Evolutionary conservation across 2,797 vertebrate genomes (phyloP).

Genomic region (Tauraco hartlaubi): DNA sequence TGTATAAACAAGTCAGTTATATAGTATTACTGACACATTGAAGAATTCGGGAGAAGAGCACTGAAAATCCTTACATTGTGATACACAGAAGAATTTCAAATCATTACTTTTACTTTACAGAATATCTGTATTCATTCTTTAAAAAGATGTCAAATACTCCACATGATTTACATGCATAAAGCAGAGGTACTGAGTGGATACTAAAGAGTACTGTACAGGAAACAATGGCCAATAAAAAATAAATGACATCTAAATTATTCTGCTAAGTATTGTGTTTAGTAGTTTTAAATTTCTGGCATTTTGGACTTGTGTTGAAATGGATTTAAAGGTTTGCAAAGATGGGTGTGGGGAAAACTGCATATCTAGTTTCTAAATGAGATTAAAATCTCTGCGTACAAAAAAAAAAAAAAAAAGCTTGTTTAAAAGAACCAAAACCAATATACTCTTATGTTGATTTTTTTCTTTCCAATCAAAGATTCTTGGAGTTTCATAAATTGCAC

Average conservation of each 20-base stretch:
- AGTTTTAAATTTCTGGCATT: not conserved
- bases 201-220: not conserved
- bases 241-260: not conserved
- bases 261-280: not conserved
- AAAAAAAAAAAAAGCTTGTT: not conserved
- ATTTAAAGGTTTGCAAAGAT: not conserved
- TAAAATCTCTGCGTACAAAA: not conserved
- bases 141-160: not conserved
- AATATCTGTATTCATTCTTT: not conserved
- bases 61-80: not conserved
- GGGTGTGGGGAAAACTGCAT: fast-evolving
- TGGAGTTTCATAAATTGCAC: not conserved
- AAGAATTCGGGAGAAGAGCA: not conserved
- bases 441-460: not conserved
- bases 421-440: not conserved
- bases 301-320: not conserved
- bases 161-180: not conserved
- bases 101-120: not conserved
- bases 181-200: not conserved
- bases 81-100: not conserved
- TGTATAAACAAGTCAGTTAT: not conserved
- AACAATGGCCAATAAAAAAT: not conserved
- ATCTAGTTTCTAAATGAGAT: not conserved
- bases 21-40: not conserved
- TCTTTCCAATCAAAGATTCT: not conserved